Evolutionary conservation across 2,797 vertebrate species (phyloP), one percentile per base, ranked within the genome.

Genomic region (Poeciliopsis infans): DNA sequence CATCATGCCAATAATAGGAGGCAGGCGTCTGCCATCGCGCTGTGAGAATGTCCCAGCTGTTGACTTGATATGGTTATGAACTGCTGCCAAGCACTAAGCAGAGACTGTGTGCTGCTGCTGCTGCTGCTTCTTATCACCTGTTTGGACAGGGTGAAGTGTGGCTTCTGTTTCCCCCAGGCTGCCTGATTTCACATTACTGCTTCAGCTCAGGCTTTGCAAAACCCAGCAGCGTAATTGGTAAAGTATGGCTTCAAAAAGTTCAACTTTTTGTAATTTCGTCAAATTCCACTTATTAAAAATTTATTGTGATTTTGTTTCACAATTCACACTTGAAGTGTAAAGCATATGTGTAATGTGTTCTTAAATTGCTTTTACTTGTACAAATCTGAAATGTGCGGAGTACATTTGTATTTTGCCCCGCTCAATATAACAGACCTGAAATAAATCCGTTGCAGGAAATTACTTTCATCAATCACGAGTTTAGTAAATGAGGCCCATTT

Each of bases 11-110:
- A 85, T 90, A 93, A 92, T 90, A 90, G 84, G 64, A 77, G 75
- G 79, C 77, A 77, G 75, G 75, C 69, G 79, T 47, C 85, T 82
- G 28, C 80, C 82, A 83, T 82, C 76, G 66, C 39, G 45, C 78
- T 91, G 87, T 91, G 94, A 94, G 93, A 94, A 90, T 89, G 88
- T 87, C 80, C 91, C 93, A 94, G 91, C 93, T 95, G 93, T 91
- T 94, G 90, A 85, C 93, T 92, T 89, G 88, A 93, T 94, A 93
- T 93, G 94, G 93, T 87, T 89, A 85, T 74, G 78, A 91, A 81
- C 76, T 78, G 80, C 70, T 83, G 87, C 83, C 89, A 84, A 71
- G 84, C 76, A 36, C 79, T 61, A 51, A 79, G 80, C 73, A 36
- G 79, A 72, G 81, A 51, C 74, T n/a, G 76, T 70, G 76, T 51